Evolutionary conservation across 2,888 invertebrate genomes (phyloP), one percentile per base, ranked within the genome.

Genomic region (Pardosa pseudoannulata): DNA sequence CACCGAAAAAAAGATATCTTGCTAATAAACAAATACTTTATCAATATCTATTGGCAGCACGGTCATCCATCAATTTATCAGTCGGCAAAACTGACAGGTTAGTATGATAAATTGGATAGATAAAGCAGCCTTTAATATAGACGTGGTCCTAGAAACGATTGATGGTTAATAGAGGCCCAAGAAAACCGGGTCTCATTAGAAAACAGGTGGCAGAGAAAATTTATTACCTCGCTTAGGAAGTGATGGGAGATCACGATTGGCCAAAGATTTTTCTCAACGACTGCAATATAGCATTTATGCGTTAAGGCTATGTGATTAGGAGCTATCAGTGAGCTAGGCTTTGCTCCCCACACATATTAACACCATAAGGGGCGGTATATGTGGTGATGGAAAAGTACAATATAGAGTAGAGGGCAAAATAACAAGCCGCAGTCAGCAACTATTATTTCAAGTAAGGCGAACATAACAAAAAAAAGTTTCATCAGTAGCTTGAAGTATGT

Each of bases 11-110:
- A 83, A 78, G 76, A 50, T 56, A 71, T 81, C 73, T 72, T 56
- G 74, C 75, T 78, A 83, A 83, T 83, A 83, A 83, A 83, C 83
- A 83, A 83, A 83, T 83, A 83, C 83, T 78, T 83, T 76, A 83
- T 83, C 83, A 83, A 83, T 83, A 83, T 78, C 83, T 50, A 76
- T 83, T 83, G 83, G 67, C 83, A 83, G 78, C 65, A 71, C 27
- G 78, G 72, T 65, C 83, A 83, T 83, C 83, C 46, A 83, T 83
- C 83, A 83, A 75, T 82, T 75, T 75, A 76, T 68, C 75, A 82
- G 76, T 83, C 78, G 78, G 78, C 83, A 41, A 56, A 16, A 70
- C 23, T 83, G 83, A 65, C 83, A 83, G 76, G 71, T 6, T 72
- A 78, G 83, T 76, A 83, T 83, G 83, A 83, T 83, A 83, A 83